Conservation (phyloP, 2,888 invertebrate species). For the Erynnis tages region DNA sequence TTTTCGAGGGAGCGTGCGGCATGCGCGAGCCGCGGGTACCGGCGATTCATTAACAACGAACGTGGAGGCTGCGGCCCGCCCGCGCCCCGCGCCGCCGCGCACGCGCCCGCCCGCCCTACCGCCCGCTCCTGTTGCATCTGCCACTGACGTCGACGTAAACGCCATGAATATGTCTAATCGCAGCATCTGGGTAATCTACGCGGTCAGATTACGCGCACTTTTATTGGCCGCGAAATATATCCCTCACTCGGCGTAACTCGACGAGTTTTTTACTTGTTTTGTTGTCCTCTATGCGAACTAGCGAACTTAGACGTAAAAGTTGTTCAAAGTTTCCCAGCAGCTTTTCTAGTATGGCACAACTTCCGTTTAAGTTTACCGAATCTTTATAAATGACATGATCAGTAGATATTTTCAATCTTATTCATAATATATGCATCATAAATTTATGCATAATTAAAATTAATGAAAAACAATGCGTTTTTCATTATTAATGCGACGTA, state of each 20-base stretch:
- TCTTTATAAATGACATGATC: too few relatives aligned
- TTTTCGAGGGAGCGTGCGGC: slow-evolving; percentile 65
- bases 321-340: slow-evolving; percentile 3
- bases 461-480: too few relatives aligned
- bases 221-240: slow-evolving; percentile 34
- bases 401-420: too few relatives aligned
- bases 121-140: slow-evolving; percentile 78
- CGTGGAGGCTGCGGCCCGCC: slow-evolving; percentile 69
- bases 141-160: slow-evolving; percentile 71
- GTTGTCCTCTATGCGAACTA: neutral
- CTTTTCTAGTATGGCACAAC: neutral
- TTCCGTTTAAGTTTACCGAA: neutral
- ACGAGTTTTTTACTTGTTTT: neutral
- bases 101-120: slow-evolving; percentile 48
- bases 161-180: slow-evolving; percentile 75
- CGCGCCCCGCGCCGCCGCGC: slow-evolving; percentile 46
- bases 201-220: slow-evolving; percentile 53
- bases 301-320: slow-evolving; percentile 4
- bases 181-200: slow-evolving; percentile 60
- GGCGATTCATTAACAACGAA: slow-evolving; percentile 77
- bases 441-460: too few relatives aligned
- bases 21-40: slow-evolving; percentile 76
- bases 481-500: too few relatives aligned
- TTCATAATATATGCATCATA: too few relatives aligned
- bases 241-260: slow-evolving; percentile 1